Conservation (phyloP, 1,140 invertebrate species). For the Ostrea denselamellosa region DNA sequence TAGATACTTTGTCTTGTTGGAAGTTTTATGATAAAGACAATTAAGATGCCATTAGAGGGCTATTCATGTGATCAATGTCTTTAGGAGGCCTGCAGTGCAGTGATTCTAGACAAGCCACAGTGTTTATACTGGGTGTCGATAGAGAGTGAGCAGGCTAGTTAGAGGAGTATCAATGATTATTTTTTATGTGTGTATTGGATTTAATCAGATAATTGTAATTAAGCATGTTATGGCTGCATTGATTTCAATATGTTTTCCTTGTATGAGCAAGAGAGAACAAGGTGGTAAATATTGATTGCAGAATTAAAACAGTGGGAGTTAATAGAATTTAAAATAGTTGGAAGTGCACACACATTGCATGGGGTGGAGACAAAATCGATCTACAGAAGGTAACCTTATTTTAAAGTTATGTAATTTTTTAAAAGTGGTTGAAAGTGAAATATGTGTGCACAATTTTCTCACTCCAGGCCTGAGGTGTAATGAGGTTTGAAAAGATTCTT, state of each 20-base stretch:
- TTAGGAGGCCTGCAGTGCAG: not conserved
- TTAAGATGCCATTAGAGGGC: conserved; percentile 10
- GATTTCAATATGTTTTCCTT: not conserved
- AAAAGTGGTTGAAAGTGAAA: not conserved
- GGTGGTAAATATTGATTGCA: not conserved
- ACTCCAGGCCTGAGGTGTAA: not conserved
- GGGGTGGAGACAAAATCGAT: too few species aligned
- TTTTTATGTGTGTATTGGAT: conserved; percentile 30
- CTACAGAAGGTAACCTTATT: not conserved
- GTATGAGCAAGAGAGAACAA: not conserved
- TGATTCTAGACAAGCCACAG: not conserved
- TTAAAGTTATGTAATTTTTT: not conserved
- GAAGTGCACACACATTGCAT: too few species aligned
- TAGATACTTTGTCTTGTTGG: not conserved
- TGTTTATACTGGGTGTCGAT: not conserved
- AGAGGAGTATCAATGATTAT: not conserved
- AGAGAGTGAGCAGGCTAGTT: not conserved
- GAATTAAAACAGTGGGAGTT: not conserved
- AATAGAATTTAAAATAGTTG: not conserved
- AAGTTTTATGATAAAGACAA: conserved; percentile 23
- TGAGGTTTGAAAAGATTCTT: not conserved
- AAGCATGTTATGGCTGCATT: not conserved
- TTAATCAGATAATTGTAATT: conserved; percentile 21
- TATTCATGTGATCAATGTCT: conserved; percentile 11
- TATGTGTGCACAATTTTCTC: not conserved